Base-by-base conservation (phyloP, 2,888 invertebrate species). In the Clostera curtula region DNA sequence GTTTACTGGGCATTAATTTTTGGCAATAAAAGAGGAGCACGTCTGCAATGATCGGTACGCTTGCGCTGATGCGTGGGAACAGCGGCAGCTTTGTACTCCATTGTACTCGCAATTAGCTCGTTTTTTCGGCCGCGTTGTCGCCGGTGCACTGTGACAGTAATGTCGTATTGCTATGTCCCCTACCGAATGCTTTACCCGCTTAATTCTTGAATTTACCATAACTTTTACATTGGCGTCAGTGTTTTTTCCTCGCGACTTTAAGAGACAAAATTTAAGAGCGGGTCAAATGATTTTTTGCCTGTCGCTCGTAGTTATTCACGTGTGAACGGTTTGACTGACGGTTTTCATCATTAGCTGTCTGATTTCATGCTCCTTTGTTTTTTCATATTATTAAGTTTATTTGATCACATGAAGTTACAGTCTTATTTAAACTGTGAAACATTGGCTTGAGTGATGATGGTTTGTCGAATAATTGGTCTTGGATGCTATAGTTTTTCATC, bases 1-100 rank as follows among this genome's bases (percentile, higher is more conserved):
- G 66, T 82, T 79, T 80, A 73, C 75, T 56, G 79, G 70, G 67
- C 82, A 80, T 82, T 83, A 80, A 83, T 83, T 83, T 83, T 83
- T 80, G 83, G 82, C 80, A 83, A 83, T 83, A 83, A 83, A 82
- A 79, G 76, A 72, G 60, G 72, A 68, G 80, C 76, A 64, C 60
- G 73, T 71, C 49, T 45, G 70, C 66, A 74, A 82, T 82, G 79
- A 69, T 67, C 69, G 75, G 75, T 73, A 66, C 77, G 76, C 70
- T 64, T 57, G 58, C 65, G 65, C 61, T 65, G 75, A 61, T 61
- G 64, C 82, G 80, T 83, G 83, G 79, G 83, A 83, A 82, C 56
- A 58, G 82, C 82, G 82, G 82, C 39, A 44, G 66, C 76, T 82
- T 82, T 80, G 79, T 75, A 51, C 58, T 49, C 66, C 77, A 77